A percentile compares a stretch with the other conserved stretches of the same genome.
Conservation (phyloP, 1,140 invertebrate species). For the Megathymus violae region DNA sequence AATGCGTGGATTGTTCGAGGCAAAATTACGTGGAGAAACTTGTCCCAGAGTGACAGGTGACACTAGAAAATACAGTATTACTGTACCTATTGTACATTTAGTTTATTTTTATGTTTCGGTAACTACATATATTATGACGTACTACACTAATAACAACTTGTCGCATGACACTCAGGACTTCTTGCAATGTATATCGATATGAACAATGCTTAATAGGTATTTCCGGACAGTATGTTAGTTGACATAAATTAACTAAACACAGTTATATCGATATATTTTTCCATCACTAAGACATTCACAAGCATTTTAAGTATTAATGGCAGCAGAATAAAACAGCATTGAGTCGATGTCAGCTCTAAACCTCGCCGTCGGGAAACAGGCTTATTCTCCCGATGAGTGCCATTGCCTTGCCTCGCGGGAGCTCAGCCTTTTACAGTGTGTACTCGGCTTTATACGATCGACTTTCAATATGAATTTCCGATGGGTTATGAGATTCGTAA, state of each 20-base stretch:
- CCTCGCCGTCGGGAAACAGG: conserved; percentile 79
- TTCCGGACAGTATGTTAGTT: too few relatives aligned
- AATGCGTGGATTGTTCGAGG: too few relatives aligned
- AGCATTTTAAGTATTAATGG: conserved; percentile 82
- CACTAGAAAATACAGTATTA: too few relatives aligned
- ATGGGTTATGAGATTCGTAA: conserved; percentile 75
- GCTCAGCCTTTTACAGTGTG: conserved; percentile 77
- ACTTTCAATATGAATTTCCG: conserved; percentile 78
- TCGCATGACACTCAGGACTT: too few relatives aligned
- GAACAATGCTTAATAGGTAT: too few relatives aligned
- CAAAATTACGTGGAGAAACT: too few relatives aligned
- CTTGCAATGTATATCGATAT: conserved; percentile 37
- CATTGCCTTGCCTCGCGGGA: conserved; percentile 67
- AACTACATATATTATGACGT: too few relatives aligned
- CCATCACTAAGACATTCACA: conserved; percentile 65
- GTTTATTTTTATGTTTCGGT: too few relatives aligned
- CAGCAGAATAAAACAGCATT: conserved; percentile 80
- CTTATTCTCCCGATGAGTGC: conserved; percentile 81
- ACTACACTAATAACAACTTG: too few relatives aligned
- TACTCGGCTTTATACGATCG: conserved; percentile 74
- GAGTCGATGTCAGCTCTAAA: conserved; percentile 76
- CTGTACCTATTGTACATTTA: too few relatives aligned
- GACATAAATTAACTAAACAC: too few relatives aligned
- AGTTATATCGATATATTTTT: conserved; percentile 25
- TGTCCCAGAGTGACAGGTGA: too few relatives aligned